Evolutionary conservation across 2,797 vertebrate species (phyloP), one percentile per base, ranked within the genome.

Genomic region (Buphagus erythrorhynchus): DNA sequence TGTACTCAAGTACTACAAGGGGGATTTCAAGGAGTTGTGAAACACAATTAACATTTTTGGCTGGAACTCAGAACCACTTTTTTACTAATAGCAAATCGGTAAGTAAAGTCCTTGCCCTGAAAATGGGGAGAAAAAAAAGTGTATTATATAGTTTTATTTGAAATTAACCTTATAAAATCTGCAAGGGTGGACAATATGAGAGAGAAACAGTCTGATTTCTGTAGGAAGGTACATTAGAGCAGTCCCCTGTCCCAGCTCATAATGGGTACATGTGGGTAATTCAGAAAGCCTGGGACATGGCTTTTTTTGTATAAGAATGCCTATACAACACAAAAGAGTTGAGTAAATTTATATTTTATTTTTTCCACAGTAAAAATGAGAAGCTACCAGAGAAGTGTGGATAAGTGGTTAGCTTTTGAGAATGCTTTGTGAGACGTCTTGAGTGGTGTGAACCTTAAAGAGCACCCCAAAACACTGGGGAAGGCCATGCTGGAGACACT

Each of bases 401-500:
- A 31, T 52, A 35, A 20, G 15, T 40, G 36, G 7, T 43, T 36
- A 20, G 8, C 29, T 65, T 59, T 55, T 48, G 35, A 51, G 36
- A 55, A 26, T 26, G 13, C 0, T 0, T 51, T 58, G 25, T 86
- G 31, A 36, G 11, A 16, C 0, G 0, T 46, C 59, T 54, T 40
- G 24, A 85, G 55, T 31, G 1, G 6, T 18, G 36, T 43, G 46
- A 58, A 28, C 2, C 0, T 20, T 55, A 31, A 65, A 55, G 31
- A 40, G 15, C 31, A 40, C 7, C 29, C 35, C 49, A 71, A 82
- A 74, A 68, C 15, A 16, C n/a, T 25, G 21, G 36, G 13, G 28
- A 51, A 59, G 74, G 10, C 36, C 16, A 3, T 10, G 25, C 31
- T 49, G 20, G 10, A 40, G 49, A 20, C 35, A 17, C 7, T 29